Base-by-base conservation (phyloP, 2,113 vertebrate genomes). In the Phylloscopus trochiloides region DNA sequence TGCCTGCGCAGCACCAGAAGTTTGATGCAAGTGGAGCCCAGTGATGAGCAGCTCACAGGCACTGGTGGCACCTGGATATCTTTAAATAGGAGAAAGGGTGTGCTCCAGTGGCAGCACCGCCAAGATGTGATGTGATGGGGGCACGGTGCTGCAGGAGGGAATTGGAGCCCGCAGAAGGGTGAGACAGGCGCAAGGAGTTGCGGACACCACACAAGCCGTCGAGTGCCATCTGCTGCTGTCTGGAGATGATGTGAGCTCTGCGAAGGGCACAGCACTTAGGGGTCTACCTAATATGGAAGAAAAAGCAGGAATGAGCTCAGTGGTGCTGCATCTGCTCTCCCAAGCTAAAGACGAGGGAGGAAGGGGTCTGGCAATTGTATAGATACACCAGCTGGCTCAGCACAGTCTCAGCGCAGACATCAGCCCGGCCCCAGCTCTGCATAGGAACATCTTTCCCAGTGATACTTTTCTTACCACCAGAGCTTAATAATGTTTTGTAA, bases 201-300 rank as follows among this genome's bases (percentile, higher is more conserved):
- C 0, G 55, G 91, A 91, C 92, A 84, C 86, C 95, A 85, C 94
- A 78, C 80, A 92, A 92, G 94, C 83, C 36, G 2, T 92, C 22
- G 94, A 96, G 95, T 95, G 94, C 95, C 95, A 96, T 96, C 95
- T 97, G 94, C 95, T 96, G 95, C 96, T 95, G 90, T 95, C 91
- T 89, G 88, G 75, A 95, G 92, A 96, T 92, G 92, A 92, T 94
- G 92, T 95, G 95, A 96, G 94, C 80, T 84, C 92, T 72, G 93
- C 3, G 24, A 94, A 91, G 91, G 95, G 86, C 91, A 84, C 1
- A n/a, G 96, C 89, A 71, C 89, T 95, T 92, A 91, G 76, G 94
- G 96, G 86, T 96, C 94, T 97, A 90, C 95, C 96, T 97, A 95
- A 96, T 95, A 96, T 91, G 92, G 96, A 94, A 96, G 94, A 95